These are phyloP conservation scores for Andrena minutula DNA, from an alignment of 2,888 invertebrate genomes.

Conservation along the genomic window DNA sequence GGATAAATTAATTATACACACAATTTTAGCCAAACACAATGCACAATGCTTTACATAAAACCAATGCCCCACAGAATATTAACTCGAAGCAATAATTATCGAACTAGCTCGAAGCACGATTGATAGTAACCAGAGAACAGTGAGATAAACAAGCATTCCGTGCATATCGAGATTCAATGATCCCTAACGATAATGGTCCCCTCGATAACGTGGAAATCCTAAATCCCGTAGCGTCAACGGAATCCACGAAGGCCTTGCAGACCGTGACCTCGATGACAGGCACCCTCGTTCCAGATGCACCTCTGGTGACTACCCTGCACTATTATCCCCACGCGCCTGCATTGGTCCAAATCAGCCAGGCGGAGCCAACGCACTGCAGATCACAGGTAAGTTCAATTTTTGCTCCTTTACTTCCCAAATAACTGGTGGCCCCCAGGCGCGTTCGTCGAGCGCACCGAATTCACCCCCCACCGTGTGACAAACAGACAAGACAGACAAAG, in stretches of 20 bases:
- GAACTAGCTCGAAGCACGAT: neutral
- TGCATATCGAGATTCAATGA: neutral
- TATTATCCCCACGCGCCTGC: conserved; percentile 83
- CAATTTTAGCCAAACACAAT: too few species aligned
- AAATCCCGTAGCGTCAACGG: conserved; percentile 78
- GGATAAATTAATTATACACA: too few species aligned
- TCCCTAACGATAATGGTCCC: neutral
- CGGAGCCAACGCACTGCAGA: conserved; percentile 81
- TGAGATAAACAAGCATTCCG: neutral
- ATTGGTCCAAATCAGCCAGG: conserved; percentile 81
- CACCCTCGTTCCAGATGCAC: conserved; percentile 79
- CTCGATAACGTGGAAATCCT: conserved; percentile 35
- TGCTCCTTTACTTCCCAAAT: too few species aligned
- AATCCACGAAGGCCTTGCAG: conserved; percentile 81
- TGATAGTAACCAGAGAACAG: neutral
- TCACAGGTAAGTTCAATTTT: conserved; percentile 77
- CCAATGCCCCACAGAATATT: too few species aligned
- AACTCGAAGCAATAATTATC: neutral
- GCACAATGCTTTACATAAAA: too few species aligned
- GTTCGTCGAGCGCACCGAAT: neutral
- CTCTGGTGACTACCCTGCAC: conserved; percentile 81
- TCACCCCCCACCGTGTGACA: neutral
- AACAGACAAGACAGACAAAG: neutral
- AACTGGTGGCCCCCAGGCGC: too few species aligned
- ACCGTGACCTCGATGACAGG: conserved; percentile 82